A percentile compares a stretch with the other conserved stretches of the same genome.
Evolutionary conservation across 2,888 invertebrate genomes (phyloP).

Genomic region (Enchytraeus crypticus): DNA sequence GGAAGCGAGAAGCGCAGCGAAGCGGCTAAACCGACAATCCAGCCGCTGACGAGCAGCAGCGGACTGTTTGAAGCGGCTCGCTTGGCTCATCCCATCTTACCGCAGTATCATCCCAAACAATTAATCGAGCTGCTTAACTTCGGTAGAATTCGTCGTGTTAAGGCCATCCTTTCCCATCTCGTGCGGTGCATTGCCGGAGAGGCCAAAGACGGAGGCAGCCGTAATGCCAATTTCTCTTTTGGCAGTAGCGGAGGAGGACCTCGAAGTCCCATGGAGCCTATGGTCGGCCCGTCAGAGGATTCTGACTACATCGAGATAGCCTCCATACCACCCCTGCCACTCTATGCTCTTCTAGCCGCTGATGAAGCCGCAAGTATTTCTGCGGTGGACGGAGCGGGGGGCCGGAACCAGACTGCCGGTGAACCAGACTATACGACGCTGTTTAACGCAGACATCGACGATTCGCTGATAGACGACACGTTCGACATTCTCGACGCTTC

Average conservation of each 20-base stretch:
- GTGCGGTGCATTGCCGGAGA: slow-evolving; percentile 60
- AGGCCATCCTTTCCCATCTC: slow-evolving; percentile 91
- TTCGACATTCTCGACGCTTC: slow-evolving; percentile 31
- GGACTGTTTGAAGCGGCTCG: slow-evolving; percentile 87
- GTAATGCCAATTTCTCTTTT: neutral
- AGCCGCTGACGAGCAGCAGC: slow-evolving; percentile 42
- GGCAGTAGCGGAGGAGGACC: slow-evolving; percentile 8
- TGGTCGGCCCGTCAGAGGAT: slow-evolving; percentile 29
- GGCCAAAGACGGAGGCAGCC: slow-evolving; percentile 3
- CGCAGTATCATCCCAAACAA: slow-evolving; percentile 98
- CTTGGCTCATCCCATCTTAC: slow-evolving; percentile 91
- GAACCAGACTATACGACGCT: slow-evolving; percentile 75
- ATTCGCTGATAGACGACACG: slow-evolving; percentile 57
- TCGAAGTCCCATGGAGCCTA: slow-evolving; percentile 12
- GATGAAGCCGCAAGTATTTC: slow-evolving; percentile 55
- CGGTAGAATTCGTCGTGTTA: slow-evolving; percentile 90
- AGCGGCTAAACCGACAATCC: slow-evolving; percentile 30
- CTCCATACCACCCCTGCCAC: slow-evolving; percentile 91
- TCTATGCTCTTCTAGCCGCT: slow-evolving; percentile 89
- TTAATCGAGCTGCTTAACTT: slow-evolving; percentile 95
- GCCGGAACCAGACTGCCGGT: slow-evolving; percentile 43
- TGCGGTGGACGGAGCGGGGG: slow-evolving; percentile 43
- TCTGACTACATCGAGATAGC: slow-evolving; percentile 70
- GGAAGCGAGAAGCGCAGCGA: neutral
- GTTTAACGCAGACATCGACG: slow-evolving; percentile 56